Percentiles rank a stretch among this genome's conserved stretches.
phyloP scores from a whole-genome alignment of 2,113 vertebrate species.

The Leptocoma aspasia region DNA sequence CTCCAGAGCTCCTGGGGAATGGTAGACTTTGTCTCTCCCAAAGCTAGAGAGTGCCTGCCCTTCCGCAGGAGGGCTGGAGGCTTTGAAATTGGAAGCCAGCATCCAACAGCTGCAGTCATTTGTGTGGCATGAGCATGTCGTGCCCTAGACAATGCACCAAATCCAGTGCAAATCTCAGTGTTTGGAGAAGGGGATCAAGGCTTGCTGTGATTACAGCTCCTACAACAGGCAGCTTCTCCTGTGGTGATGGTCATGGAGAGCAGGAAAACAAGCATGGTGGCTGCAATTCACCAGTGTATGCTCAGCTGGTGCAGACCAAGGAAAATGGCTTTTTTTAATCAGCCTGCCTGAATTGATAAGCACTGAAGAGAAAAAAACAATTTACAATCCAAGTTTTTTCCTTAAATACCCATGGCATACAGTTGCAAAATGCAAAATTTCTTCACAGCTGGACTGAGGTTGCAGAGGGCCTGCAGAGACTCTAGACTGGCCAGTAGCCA shows the following conservation, averaged over 20 bases:
- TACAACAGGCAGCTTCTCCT: neutral
- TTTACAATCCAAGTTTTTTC: neutral
- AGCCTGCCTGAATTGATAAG: neutral
- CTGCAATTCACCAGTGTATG: neutral
- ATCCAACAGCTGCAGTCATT: constrained; percentile 27
- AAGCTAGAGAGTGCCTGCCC: constrained; percentile 39
- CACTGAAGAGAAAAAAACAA: neutral
- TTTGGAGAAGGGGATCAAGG: neutral
- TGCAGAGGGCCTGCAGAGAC: neutral
- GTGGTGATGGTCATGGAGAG: neutral
- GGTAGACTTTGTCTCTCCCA: constrained; percentile 2
- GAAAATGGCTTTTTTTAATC: neutral
- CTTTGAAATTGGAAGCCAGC: constrained; percentile 69
- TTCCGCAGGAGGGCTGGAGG: constrained; percentile 37
- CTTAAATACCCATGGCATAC: neutral
- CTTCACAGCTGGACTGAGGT: neutral
- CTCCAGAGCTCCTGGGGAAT: constrained; percentile 40
- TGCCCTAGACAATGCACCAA: neutral
- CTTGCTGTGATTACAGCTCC: neutral
- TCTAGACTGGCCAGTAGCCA: neutral
- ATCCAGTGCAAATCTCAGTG: neutral
- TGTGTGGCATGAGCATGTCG: accelerated
- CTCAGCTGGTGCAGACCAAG: neutral
- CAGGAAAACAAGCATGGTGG: neutral
- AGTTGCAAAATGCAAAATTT: neutral